These are phyloP conservation scores for Ursus arctos DNA, from an alignment of 2,113 vertebrate genomes.

Conservation along the genomic window DNA sequence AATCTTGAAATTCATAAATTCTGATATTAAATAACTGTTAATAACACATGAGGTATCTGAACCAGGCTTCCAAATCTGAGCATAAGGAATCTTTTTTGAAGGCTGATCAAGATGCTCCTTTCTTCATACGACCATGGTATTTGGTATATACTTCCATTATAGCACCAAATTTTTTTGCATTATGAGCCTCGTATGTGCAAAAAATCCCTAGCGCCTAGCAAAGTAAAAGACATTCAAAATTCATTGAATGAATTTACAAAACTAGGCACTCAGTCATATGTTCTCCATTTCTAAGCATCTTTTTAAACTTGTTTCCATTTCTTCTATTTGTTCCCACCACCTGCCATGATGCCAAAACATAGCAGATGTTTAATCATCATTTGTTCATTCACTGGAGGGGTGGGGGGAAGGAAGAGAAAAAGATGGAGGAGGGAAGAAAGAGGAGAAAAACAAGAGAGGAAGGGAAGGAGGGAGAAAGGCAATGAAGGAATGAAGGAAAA, in stretches of 20 bases:
- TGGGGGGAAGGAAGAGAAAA: background rate
- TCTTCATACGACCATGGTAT: background rate
- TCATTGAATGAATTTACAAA: background rate
- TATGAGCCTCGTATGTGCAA: background rate
- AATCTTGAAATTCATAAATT: background rate
- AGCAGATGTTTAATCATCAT: background rate
- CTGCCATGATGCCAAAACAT: background rate
- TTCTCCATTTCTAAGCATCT: conserved; percentile 27
- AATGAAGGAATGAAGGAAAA: background rate
- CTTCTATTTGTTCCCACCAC: background rate
- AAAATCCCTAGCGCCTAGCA: background rate
- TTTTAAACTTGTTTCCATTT: background rate
- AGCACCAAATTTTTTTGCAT: background rate
- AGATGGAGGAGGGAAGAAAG: background rate
- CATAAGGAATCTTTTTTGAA: background rate
- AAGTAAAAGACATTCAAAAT: background rate
- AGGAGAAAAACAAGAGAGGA: background rate
- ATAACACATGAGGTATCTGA: background rate
- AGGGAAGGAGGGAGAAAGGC: no score
- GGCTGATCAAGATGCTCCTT: background rate
- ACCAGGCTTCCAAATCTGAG: background rate
- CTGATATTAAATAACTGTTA: background rate
- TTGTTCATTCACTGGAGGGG: background rate
- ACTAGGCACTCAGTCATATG: background rate
- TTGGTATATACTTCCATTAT: background rate